phyloP scores from a whole-genome alignment of 2,113 vertebrate genomes.

The Pavo muticus region DNA sequence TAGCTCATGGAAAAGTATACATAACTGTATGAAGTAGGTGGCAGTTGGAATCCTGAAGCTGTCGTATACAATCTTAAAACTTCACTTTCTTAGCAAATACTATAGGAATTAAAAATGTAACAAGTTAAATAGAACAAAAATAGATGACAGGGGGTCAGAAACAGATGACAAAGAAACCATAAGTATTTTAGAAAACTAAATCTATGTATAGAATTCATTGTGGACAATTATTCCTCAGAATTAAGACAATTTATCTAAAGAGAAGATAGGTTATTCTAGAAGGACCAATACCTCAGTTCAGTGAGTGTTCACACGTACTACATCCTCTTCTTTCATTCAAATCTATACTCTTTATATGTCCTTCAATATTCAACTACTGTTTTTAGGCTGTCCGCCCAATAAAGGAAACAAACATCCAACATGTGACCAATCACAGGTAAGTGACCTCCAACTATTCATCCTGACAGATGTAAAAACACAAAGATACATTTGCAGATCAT shows the following conservation, averaged over 20 bases:
- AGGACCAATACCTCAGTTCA: not conserved
- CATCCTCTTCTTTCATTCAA: not conserved
- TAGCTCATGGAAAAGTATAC: not conserved
- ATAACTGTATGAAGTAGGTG: not conserved
- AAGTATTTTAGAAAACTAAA: not conserved
- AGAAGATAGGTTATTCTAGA: not conserved
- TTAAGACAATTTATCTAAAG: not conserved
- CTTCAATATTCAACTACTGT: not conserved
- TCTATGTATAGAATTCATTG: not conserved
- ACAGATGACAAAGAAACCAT: not conserved
- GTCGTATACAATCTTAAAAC: not conserved
- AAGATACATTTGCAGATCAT: conserved; percentile 39
- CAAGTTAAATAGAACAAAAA: not conserved
- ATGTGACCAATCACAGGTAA: conserved; percentile 11
- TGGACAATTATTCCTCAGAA: not conserved
- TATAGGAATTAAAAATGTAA: not conserved
- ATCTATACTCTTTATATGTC: not conserved
- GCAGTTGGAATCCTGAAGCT: not conserved
- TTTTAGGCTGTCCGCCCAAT: not conserved
- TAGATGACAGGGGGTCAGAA: not conserved
- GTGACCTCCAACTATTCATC: conserved; percentile 20
- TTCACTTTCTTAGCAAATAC: not conserved
- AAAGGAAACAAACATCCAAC: not conserved
- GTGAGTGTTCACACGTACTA: not conserved
- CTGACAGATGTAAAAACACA: conserved; percentile 9